Evolutionary conservation across 1,140 invertebrate species (phyloP).

Genomic region (Magallana gigas): DNA sequence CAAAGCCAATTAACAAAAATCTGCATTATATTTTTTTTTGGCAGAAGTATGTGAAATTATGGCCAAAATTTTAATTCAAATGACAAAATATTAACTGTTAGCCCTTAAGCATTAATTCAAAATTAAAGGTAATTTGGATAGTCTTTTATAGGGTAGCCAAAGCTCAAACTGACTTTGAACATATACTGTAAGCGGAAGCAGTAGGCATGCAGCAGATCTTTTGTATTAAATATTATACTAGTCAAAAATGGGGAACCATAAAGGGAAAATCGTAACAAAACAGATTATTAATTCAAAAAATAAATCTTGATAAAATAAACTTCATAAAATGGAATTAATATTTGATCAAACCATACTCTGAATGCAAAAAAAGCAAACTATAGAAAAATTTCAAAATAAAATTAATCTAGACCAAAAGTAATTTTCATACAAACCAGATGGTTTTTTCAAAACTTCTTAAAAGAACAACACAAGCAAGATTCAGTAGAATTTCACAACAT

Average conservation of each 20-base stretch:
- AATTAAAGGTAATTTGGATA: too few relatives aligned
- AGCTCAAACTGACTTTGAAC: constrained; percentile 15
- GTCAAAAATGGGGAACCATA: neutral
- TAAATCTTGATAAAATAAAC: neutral
- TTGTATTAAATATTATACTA: neutral
- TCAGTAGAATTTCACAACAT: neutral
- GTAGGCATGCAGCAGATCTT: constrained; percentile 34
- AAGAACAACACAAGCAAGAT: too few relatives aligned
- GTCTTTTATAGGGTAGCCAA: neutral
- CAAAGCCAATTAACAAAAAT: too few relatives aligned
- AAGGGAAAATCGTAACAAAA: neutral
- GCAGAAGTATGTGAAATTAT: too few relatives aligned
- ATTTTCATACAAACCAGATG: neutral
- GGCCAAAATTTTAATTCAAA: too few relatives aligned
- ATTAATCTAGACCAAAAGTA: neutral
- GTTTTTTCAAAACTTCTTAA: neutral
- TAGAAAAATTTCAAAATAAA: constrained; percentile 4
- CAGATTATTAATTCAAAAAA: neutral
- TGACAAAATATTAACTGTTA: too few relatives aligned
- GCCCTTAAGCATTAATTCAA: too few relatives aligned
- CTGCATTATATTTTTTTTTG: too few relatives aligned
- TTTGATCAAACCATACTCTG: too few relatives aligned
- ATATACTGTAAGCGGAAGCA: constrained; percentile 30
- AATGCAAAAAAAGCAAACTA: neutral
- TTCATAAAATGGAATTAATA: neutral